Base-by-base conservation (phyloP, 2,797 vertebrate genomes). In the Rhodeus uyekii region DNA sequence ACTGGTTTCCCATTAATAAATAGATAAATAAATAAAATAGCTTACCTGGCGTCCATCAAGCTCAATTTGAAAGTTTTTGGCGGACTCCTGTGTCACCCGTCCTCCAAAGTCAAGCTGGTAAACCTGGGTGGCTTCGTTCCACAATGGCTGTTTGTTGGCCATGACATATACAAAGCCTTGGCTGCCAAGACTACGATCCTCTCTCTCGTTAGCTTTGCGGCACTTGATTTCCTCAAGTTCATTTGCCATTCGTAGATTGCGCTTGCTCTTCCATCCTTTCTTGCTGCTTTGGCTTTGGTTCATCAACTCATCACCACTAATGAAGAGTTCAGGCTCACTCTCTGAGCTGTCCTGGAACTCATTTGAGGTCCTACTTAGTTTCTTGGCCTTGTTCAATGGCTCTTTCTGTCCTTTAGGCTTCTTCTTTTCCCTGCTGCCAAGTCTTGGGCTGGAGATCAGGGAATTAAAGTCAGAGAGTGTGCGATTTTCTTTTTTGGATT, bases 31-130 rank as follows among this genome's bases (percentile, higher is more conserved):
- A 78, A 22, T 19, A 58, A 72, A 83, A 72, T 38, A 3, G 1
- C 88, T 88, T 93, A 99, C 98, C 96, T 99, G 98, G 91, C 98
- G 95, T 74, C 98, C 98, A 91, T 99, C 98, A 91, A 99, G 94
- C 91, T 99, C 98, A 63, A 99, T 99, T 90, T 99, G 98, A 93
- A 99, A 99, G 93, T 99, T 99, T 93, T 99, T 99, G 86, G 98
- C 98, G 0, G 98, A 99, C 91, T 99, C 98, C 87, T 99, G 98
- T 58, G 98, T 99, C 88, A 99, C 98, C 0, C 98, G 95, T 4
- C 98, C 98, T 81, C 98, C 98, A 0, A 99, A 99, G 92, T 99
- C 98, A 91, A 99, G 95, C 93, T 99, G 98, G 91, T 99, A 99
- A 50, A 99, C 98, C 92, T 99, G 98, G 0, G 98, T 99, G 6